Evolutionary conservation across 2,888 invertebrate species (phyloP).

Genomic region (Matsumyia berberina): DNA sequence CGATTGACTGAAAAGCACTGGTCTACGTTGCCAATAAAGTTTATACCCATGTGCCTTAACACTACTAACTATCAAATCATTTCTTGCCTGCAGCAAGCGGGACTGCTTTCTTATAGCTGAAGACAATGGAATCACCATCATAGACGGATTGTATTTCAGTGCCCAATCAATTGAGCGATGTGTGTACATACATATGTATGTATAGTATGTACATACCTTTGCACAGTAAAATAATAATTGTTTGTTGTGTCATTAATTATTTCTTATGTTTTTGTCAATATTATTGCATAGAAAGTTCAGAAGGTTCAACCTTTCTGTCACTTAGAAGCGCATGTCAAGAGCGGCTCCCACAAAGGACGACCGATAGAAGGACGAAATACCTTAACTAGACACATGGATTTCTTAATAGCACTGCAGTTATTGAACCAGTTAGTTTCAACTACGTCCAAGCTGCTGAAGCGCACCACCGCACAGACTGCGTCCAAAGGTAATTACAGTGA

Average conservation of each 20-base stretch:
- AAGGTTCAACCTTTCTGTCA: slow-evolving; percentile 30
- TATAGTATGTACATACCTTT: no score
- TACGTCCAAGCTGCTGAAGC: slow-evolving; percentile 27
- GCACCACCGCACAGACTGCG: slow-evolving; percentile 18
- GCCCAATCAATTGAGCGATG: not conserved
- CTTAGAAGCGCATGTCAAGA: not conserved
- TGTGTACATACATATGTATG: no score
- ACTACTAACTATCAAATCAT: no score
- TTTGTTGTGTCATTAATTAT: slow-evolving; percentile 46
- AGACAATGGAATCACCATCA: no score
- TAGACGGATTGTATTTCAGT: not conserved
- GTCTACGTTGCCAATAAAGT: no score
- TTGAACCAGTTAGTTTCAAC: slow-evolving; percentile 28
- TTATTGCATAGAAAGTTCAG: slow-evolving; percentile 11
- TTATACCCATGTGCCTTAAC: no score
- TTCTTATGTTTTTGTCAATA: slow-evolving; percentile 41
- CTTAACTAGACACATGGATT: slow-evolving; percentile 33
- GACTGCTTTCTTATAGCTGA: no score
- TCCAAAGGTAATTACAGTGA: slow-evolving; percentile 60
- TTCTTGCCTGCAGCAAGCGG: no score
- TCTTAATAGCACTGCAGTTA: slow-evolving; percentile 38
- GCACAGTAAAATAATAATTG: slow-evolving; percentile 20
- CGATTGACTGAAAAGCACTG: no score
- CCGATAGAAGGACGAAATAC: slow-evolving; percentile 6
- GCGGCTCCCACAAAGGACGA: not conserved